phyloP scores from a whole-genome alignment of 1,140 invertebrate genomes.

The Trichonephila clavipes region DNA sequence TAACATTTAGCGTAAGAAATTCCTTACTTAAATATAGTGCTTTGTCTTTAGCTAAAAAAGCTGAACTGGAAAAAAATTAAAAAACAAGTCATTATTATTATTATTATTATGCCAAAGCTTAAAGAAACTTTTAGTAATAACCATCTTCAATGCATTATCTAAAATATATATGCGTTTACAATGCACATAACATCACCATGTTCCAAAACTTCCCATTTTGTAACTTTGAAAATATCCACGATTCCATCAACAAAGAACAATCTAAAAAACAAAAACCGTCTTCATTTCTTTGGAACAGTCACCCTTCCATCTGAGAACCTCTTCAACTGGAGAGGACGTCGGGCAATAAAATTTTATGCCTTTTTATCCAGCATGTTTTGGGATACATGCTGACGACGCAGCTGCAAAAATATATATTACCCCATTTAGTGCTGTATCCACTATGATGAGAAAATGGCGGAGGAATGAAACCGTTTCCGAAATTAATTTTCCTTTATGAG shows the following conservation, averaged over 20 bases:
- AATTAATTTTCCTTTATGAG: constrained; percentile 8
- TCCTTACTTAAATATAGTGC: too few relatives aligned
- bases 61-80: too few relatives aligned
- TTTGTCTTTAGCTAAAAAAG: too few relatives aligned
- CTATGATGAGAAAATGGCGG: not conserved
- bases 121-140: too few relatives aligned
- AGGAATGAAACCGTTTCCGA: not conserved
- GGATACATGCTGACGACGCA: constrained; percentile 3
- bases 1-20: too few relatives aligned
- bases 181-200: too few relatives aligned
- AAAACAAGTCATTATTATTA: too few relatives aligned
- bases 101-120: too few relatives aligned
- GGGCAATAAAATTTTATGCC: constrained; percentile 17
- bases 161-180: too few relatives aligned
- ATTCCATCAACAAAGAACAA: not conserved
- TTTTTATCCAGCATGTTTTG: not conserved
- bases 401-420: not conserved
- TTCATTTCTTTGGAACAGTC: not conserved
- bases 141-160: too few relatives aligned
- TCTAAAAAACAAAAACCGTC: not conserved
- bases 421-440: not conserved
- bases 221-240: not conserved
- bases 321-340: not conserved
- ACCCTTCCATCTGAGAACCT: not conserved
- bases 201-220: too few relatives aligned